phyloP scores from a whole-genome alignment of 1,140 invertebrate genomes.

The Ericerus pela region DNA sequence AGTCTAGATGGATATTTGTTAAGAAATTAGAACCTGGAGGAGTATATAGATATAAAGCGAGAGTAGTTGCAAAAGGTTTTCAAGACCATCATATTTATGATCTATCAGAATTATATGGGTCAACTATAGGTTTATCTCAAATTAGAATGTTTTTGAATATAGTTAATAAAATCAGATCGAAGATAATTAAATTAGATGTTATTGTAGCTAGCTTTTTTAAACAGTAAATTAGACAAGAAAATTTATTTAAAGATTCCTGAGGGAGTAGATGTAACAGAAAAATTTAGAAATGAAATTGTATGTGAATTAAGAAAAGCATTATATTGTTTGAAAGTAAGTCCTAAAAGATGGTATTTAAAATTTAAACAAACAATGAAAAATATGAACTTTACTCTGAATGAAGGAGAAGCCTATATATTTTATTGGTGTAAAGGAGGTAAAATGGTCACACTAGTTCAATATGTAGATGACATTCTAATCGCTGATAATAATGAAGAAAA shows the following conservation, averaged over 20 bases:
- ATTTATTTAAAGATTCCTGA: constrained; percentile 29
- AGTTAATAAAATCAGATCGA: constrained; percentile 24
- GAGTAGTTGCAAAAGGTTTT: no score
- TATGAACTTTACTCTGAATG: background rate
- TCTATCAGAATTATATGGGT: no score
- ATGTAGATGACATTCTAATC: constrained; percentile 24
- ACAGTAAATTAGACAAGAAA: constrained; percentile 29
- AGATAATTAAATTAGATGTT: constrained; percentile 27
- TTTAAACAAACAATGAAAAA: constrained; percentile 15
- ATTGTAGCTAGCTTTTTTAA: constrained; percentile 31
- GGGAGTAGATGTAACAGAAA: constrained; percentile 21
- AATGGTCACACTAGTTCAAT: constrained; percentile 23
- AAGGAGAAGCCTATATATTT: background rate
- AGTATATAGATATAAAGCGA: no score
- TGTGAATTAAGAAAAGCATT: constrained; percentile 26
- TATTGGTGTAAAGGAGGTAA: background rate
- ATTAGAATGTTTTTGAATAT: constrained; percentile 29
- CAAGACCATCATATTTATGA: no score
- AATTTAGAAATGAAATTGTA: constrained; percentile 19
- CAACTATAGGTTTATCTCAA: background rate
- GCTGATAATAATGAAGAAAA: constrained; percentile 19
- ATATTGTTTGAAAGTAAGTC: constrained; percentile 27
- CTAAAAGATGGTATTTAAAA: constrained; percentile 26
- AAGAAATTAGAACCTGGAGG: no score
- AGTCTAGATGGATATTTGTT: no score